A percentile compares a stretch with the other conserved stretches of the same genome.
phyloP scores from a whole-genome alignment of 2,113 vertebrate species.

The Tyto alba region DNA sequence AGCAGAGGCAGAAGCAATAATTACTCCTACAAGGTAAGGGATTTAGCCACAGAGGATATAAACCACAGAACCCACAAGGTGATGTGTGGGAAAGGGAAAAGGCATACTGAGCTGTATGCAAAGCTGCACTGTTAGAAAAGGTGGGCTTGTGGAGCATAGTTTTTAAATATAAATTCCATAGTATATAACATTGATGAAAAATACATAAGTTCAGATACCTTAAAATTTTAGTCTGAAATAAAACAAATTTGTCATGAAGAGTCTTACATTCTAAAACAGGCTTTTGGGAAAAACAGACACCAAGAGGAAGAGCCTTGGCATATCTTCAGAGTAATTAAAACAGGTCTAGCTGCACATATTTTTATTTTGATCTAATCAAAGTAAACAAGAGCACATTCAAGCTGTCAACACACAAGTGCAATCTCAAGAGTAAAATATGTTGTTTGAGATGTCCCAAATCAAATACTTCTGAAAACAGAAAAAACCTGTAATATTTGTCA shows the following conservation, averaged over 20 bases:
- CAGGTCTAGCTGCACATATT: neutral
- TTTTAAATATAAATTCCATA: neutral
- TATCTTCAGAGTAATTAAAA: neutral
- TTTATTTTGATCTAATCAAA: slow-evolving; percentile 49
- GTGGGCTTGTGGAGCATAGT: neutral
- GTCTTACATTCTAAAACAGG: neutral
- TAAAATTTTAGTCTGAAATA: neutral
- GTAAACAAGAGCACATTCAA: slow-evolving; percentile 34
- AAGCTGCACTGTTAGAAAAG: neutral
- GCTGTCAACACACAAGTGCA: neutral
- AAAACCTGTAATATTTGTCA: neutral
- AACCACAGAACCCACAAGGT: neutral
- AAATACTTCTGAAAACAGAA: neutral
- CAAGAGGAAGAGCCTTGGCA: neutral
- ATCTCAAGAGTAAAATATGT: neutral
- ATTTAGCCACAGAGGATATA: neutral
- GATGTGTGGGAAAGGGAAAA: neutral
- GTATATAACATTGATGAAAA: neutral
- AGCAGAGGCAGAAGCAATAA: neutral
- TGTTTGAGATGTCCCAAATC: slow-evolving; percentile 12
- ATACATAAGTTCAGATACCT: neutral
- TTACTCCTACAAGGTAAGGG: neutral
- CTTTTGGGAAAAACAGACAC: neutral
- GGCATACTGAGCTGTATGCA: neutral
- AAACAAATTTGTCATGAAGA: rapidly evolving